These are phyloP conservation scores for Cyprinella venusta DNA, from an alignment of 2,797 vertebrate genomes.

Conservation along the genomic window DNA sequence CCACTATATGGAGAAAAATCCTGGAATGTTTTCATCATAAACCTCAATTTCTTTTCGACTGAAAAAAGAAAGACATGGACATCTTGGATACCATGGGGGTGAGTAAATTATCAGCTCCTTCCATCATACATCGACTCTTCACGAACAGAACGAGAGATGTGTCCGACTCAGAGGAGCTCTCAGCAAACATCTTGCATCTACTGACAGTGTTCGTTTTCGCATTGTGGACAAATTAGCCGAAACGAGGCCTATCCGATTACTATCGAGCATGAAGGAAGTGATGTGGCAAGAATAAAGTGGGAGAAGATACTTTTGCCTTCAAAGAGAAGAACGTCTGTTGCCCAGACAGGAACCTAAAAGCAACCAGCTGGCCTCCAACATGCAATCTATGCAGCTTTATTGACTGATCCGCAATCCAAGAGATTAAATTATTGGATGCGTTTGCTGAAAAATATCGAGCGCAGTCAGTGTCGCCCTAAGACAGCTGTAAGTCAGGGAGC, in stretches of 20 bases:
- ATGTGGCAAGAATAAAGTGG: slow-evolving; percentile 52
- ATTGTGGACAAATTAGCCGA: not conserved
- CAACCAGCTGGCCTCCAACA: slow-evolving; percentile 28
- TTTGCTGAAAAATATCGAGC: slow-evolving; percentile 55
- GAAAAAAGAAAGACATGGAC: no score
- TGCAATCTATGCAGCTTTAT: not conserved
- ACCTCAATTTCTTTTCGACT: no score
- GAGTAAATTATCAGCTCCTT: no score
- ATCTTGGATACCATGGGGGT: no score
- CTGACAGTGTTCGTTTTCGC: not conserved
- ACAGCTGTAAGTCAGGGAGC: slow-evolving; percentile 52
- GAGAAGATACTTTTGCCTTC: slow-evolving; percentile 47
- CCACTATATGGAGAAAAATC: no score
- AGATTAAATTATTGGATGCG: slow-evolving; percentile 56
- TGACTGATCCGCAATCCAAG: slow-evolving; percentile 41
- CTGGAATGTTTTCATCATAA: no score
- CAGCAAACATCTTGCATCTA: not conserved
- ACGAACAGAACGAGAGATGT: not conserved
- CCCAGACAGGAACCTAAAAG: slow-evolving; percentile 49
- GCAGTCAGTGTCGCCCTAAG: slow-evolving; percentile 41
- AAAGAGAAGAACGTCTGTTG: slow-evolving; percentile 38
- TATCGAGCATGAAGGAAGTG: slow-evolving; percentile 33
- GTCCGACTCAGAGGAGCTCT: not conserved
- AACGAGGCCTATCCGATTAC: not conserved
- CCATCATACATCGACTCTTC: not conserved